phyloP scores from a whole-genome alignment of 2,888 invertebrate species.

The Oxytorus armatus region DNA sequence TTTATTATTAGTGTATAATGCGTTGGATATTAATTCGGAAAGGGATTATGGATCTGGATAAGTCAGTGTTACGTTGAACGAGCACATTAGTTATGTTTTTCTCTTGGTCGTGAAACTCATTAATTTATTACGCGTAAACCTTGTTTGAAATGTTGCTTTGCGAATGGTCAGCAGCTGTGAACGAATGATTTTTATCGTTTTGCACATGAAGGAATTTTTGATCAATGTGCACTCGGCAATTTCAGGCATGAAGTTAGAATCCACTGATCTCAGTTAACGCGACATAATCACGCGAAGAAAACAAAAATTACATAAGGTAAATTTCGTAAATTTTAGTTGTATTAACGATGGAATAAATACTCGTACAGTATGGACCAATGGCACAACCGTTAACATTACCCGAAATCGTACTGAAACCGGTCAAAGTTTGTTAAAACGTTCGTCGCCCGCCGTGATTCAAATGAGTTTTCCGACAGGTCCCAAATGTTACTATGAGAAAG shows the following conservation, averaged over 20 bases:
- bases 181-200: neutral
- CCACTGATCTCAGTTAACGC: neutral
- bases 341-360: neutral
- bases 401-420: too few relatives aligned
- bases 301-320: neutral
- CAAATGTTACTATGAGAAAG: too few relatives aligned
- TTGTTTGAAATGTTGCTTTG: slow-evolving; percentile 2
- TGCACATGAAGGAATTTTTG: neutral
- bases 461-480: too few relatives aligned
- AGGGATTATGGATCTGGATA: slow-evolving; percentile 33
- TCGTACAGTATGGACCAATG: neutral
- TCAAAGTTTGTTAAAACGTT: too few relatives aligned
- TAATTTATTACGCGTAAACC: neutral
- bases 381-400: too few relatives aligned
- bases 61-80: slow-evolving; percentile 19
- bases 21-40: slow-evolving; percentile 19
- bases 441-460: too few relatives aligned
- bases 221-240: neutral
- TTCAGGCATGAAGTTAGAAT: neutral
- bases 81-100: neutral
- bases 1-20: slow-evolving; percentile 26
- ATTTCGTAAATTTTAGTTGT: neutral
- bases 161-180: neutral
- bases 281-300: neutral
- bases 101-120: neutral